phyloP scores from a whole-genome alignment of 2,888 invertebrate species.

The Epistrophe eligans region DNA sequence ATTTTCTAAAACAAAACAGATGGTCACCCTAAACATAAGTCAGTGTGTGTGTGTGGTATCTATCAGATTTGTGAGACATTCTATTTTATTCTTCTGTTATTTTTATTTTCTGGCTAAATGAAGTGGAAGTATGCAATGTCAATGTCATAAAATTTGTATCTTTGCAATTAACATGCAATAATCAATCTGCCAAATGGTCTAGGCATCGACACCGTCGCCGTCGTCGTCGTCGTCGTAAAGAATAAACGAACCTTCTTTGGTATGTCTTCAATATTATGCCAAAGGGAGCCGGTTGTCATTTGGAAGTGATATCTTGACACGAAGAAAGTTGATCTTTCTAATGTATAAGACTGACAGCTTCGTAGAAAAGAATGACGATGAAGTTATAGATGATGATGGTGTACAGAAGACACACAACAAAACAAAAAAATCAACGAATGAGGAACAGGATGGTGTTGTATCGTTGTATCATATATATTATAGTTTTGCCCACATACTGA shows the following conservation, averaged over 20 bases:
- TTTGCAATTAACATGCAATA: slow-evolving; percentile 61
- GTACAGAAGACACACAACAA: not conserved
- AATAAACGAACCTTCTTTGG: not conserved
- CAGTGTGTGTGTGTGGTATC: not conserved
- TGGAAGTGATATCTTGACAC: slow-evolving; percentile 40
- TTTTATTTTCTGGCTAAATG: slow-evolving; percentile 1
- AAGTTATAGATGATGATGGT: slow-evolving; percentile 1
- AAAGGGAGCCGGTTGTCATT: slow-evolving; percentile 48
- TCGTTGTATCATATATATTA: too few species aligned
- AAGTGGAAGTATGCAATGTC: slow-evolving; percentile 50
- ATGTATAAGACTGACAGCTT: slow-evolving; percentile 44
- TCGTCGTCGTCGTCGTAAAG: not conserved
- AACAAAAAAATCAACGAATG: not conserved
- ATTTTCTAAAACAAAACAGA: not conserved
- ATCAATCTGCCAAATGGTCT: slow-evolving; percentile 46
- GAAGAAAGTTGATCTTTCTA: slow-evolving; percentile 67
- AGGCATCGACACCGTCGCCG: too few species aligned
- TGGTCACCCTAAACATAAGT: not conserved
- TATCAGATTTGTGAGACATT: slow-evolving; percentile 12
- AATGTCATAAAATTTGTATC: slow-evolving; percentile 54
- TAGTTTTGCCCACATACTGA: slow-evolving; percentile 36
- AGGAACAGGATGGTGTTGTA: not conserved
- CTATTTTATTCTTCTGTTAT: not conserved
- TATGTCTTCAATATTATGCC: not conserved
- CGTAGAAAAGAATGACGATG: slow-evolving; percentile 4